Conservation (phyloP, 2,797 vertebrate genomes). For the Sparus aurata region DNA sequence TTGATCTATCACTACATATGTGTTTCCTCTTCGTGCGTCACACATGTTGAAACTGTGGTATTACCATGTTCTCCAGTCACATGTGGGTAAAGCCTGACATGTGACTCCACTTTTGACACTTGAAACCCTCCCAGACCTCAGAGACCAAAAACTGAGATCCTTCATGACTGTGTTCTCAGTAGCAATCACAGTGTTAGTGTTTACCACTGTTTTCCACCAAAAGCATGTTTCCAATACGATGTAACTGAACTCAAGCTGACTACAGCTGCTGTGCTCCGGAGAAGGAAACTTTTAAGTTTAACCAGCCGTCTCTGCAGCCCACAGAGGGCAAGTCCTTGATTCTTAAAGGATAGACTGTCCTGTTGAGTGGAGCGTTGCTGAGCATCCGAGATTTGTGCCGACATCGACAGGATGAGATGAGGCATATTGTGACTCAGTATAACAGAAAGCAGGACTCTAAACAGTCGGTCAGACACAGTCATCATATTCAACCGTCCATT, state of each 20-base stretch:
- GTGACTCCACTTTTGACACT: background rate
- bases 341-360: background rate
- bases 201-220: background rate
- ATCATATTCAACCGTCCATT: background rate
- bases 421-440: background rate
- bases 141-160: background rate
- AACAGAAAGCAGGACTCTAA: background rate
- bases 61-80: background rate
- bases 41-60: background rate
- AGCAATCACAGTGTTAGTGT: no score
- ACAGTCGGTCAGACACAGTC: constrained; percentile 6
- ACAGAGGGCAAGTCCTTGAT: background rate
- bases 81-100: background rate
- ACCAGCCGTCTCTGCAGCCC: background rate
- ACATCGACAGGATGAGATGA: background rate
- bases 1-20: background rate
- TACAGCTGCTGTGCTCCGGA: background rate
- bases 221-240: background rate
- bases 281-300: constrained; percentile 1
- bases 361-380: background rate
- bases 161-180: background rate
- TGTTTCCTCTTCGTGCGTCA: no score
- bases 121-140: background rate
- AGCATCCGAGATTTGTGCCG: background rate
- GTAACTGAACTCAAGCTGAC: background rate